Evolutionary conservation across 1,140 invertebrate species (phyloP), one percentile per base, ranked within the genome.

Genomic region (Parasteatoda tepidariorum): DNA sequence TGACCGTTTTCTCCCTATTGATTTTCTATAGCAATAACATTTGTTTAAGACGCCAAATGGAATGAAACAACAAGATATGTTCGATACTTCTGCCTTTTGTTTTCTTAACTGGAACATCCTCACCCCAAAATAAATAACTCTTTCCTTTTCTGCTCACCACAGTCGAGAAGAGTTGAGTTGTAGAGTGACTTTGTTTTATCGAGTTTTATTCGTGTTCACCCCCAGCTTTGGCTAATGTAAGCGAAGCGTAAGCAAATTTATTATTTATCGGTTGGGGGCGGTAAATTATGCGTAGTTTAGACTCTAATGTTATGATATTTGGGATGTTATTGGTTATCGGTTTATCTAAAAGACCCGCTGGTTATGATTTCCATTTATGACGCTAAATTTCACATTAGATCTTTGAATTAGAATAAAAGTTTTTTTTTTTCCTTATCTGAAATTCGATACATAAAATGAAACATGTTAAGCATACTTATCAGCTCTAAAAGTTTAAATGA

Each of bases 1-100:
- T 67, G 31, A 30, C 41, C 28, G 73, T 62, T 75, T 61, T 62
- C 73, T 62, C 57, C 11, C 31, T 68, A 79, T 79, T 68, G 76
- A 79, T 79, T 79, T 79, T 79, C 76, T 68, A 79, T 79, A 79
- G 76, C 62, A 79, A 79, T 79, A 79, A 79, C 76, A 79, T 79
- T 79, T 79, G 76, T 79, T 79, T 79, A 79, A 79, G 76, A 79
- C 76, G 66, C 76, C 76, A 79, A 79, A 79, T 79, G 76, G 76
- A 48, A 79, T 79, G 76, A 79, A 79, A 79, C 76, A 68, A 79
- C 76, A 79, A 79, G 76, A 79, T 79, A 79, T 79, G 48, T 68
- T 79, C 76, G 64, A 68, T 68, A 79, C 76, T 79, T 68, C 13
- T 38, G 62, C 38, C 38, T 64, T 79, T 79, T 79, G 64, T 68